Base-by-base conservation (phyloP, 2,797 vertebrate species). In the Gymnopithys bicolor region DNA sequence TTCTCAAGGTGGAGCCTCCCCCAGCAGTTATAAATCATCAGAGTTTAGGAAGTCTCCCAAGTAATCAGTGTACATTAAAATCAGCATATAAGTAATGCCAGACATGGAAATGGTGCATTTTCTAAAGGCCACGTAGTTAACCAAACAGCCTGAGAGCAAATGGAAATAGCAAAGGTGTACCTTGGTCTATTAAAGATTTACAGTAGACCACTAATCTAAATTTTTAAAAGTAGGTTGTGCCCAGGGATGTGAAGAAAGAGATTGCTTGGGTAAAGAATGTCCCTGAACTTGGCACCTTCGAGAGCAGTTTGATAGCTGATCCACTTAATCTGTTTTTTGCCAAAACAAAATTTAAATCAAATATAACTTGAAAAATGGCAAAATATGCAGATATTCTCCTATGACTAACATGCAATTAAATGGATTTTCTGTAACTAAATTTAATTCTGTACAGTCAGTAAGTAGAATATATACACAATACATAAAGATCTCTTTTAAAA, bases 201-300 rank as follows among this genome's bases (percentile, higher is more conserved):
- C 18, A 21, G 21, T 13, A 24, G 11, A 28, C 3, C 2, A 51
- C 3, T 16, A 13, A 22, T 32, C 2, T 39, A 33, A 78, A 2
- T 30, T 69, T 84, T 68, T 62, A 16, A 2, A 63, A 74, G 10
- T 18, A 59, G 3, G 3, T 59, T 48, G 7, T 66, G 30, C 4
- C 11, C 13, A 21, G 14, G 17, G 13, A 43, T 66, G 7, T 19
- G 23, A 30, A 92, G 6, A 67, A 74, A 90, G 15, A 73, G n/a
- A 62, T 39, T 82, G 8, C 16, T n/a, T 11, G 21, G 17, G 4
- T 81, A 49, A 75, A 58, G 23, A 37, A 56, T 11, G 3, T 37
- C 52, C 41, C 10, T 7, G 5, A 78, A 0, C 28, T 30, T 4
- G 1, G 19, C 21, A n/a, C 11, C 8, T 63, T 35, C 11, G 23